Conservation (phyloP, 2,113 vertebrate species). For the Lasiurus borealis region DNA sequence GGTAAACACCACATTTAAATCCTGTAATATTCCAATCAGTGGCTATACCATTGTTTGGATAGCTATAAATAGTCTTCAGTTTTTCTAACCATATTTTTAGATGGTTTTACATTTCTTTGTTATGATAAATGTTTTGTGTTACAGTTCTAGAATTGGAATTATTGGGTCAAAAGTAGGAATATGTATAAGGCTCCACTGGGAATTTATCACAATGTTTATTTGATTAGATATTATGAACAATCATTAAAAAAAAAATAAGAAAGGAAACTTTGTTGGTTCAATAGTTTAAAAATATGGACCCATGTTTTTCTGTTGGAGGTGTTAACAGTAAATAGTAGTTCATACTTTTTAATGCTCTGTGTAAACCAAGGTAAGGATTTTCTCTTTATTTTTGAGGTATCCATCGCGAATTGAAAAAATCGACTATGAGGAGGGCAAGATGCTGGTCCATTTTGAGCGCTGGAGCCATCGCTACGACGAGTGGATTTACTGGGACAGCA, state of each 20-base stretch:
- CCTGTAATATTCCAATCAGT: background rate
- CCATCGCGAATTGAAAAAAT: constrained; percentile 95
- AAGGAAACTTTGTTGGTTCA: background rate
- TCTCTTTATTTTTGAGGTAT: constrained; percentile 88
- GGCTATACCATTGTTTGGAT: background rate
- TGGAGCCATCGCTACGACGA: constrained; percentile 96
- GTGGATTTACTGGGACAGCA: constrained; percentile 96
- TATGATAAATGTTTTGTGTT: constrained; percentile 9
- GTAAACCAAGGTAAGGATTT: background rate
- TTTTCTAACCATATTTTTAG: constrained; percentile 39
- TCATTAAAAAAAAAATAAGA: background rate
- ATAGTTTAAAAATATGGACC: background rate
- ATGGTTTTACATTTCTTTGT: background rate
- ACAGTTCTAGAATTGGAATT: constrained; percentile 17
- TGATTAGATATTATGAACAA: background rate
- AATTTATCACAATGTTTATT: background rate
- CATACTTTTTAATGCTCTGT: background rate
- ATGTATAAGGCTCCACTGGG: background rate
- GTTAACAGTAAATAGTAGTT: constrained; percentile 36
- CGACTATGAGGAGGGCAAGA: constrained; percentile 94
- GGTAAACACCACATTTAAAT: constrained; percentile 1
- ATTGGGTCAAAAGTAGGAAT: background rate
- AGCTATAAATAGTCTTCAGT: background rate
- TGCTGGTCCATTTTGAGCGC: constrained; percentile 95
- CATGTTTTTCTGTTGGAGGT: constrained; percentile 13